Base-by-base conservation (phyloP, 2,888 invertebrate genomes). In the Macropis europaea region DNA sequence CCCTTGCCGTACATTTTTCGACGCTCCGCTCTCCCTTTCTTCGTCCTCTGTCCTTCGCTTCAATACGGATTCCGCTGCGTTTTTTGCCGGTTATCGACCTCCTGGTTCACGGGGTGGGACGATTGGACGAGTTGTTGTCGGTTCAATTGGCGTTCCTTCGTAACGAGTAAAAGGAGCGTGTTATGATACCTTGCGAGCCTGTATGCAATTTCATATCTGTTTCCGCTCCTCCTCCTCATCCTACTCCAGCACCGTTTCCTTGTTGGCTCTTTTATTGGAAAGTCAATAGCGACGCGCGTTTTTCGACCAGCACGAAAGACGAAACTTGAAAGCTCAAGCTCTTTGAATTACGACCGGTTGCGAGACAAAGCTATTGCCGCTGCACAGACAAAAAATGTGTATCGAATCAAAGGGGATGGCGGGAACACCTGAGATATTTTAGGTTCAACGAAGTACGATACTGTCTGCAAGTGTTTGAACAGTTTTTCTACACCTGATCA, bases 101-200 rank as follows among this genome's bases (percentile, higher is more conserved):
- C 36, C 52, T 19, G 26, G 36, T 24, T 11, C 28, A 6, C 30
- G 45, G n/a, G 28, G n/a, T n/a, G n/a, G n/a, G 53, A 50, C 60
- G 73, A 73, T 61, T 61, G 72, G 73, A 64, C 72, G 59, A 52
- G 52, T 52, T 73, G 73, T 73, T 73, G 59, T 52, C 73, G 64
- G 54, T 60, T 73, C 73, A 54, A 73, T 73, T 73, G 59, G 45
- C 59, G 59, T 64, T 32, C 50, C 59, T 32, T 13, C 54, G 54
- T 73, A 73, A 73, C 73, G 73, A 73, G 73, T 13, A 34, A 45
- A 57, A 73, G 56, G 48, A 47, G 50, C 43, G 48, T 64, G 60
- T 66, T 73, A 54, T 38, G 60, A 61, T 60, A 50, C 66, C n/a
- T 64, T 64, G 50, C 28, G 43, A 59, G 50, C 52, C 32, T 59